phyloP scores from a whole-genome alignment of 2,113 vertebrate species.

The Litocranius walleri region DNA sequence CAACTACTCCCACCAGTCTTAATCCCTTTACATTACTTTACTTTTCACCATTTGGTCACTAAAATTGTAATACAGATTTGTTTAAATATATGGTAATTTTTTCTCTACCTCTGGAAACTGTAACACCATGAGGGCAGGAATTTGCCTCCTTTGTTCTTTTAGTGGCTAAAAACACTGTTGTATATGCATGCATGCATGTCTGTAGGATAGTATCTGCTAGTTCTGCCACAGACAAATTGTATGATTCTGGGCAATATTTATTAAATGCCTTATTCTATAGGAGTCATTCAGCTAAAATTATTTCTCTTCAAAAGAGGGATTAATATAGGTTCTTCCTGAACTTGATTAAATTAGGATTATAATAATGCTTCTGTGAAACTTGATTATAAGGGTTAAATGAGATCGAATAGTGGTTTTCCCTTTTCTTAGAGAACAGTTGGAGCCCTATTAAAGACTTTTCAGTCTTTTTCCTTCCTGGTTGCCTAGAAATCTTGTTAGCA shows the following conservation, averaged over 20 bases:
- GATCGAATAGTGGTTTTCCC: not conserved
- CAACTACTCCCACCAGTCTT: not conserved
- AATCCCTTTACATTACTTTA: not conserved
- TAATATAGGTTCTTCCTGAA: not conserved
- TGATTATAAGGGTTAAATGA: not conserved
- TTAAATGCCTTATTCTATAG: not conserved
- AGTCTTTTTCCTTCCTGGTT: not conserved
- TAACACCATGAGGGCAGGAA: not conserved
- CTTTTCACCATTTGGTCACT: not conserved
- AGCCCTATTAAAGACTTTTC: not conserved
- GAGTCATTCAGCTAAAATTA: not conserved
- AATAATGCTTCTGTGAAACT: not conserved
- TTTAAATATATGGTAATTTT: not conserved
- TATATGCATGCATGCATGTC: not conserved
- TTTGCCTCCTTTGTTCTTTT: not conserved
- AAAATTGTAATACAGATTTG: not conserved
- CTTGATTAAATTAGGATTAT: not conserved
- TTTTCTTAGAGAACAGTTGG: not conserved
- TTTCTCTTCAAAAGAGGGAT: not conserved
- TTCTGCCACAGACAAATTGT: not conserved
- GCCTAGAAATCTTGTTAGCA: not conserved
- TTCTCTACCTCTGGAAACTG: not conserved
- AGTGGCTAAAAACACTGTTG: not conserved
- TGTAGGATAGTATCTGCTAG: not conserved
- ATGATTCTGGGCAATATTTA: not conserved